Evolutionary conservation across 1,140 invertebrate species (phyloP), one percentile per base, ranked within the genome.

Genomic region (Ditylenchus dipsaci): DNA sequence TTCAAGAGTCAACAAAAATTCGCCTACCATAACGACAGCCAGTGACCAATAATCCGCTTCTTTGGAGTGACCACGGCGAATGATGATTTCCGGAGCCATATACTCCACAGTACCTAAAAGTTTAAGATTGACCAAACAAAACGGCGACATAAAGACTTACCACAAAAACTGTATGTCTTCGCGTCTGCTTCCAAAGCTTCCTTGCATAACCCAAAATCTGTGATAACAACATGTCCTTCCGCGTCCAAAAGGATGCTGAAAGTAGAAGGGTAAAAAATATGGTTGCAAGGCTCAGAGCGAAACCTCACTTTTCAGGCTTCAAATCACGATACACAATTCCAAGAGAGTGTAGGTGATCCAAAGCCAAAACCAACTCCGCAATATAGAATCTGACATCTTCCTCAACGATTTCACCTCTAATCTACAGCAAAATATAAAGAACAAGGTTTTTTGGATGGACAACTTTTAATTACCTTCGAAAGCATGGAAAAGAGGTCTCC

Each of bases 31-130:
- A 70, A 97, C 86, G 45, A 97, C 93, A 64, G 93, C 95, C 86
- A 97, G 95, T n/a, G 92, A 96, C 95, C 95, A 98, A 94, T 95
- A 98, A 85, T 98, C 95, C 38, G 95, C 95, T 56, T 93, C 92
- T 84, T 93, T 93, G 21, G 93, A 92, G 83, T 99, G 95, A 1
- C 95, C 95, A 86, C 93, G 93, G 15, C 95, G 87, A 85, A 95
- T 96, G 7, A 99, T 93, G 61, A 99, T 91, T 86, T 96, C 93
- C 0, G 93, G 93, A 3, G 92, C 93, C 93, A 96, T 96, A 83
- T 96, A 96, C 83, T 95, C 92, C 9, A 74, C 30, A 21, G 62
- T 74, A 1, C 58, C 58, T 60, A 38, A 38, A 38, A 38, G 11
- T 11, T 38, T 38, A 38, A 38, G 19, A 57, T 23, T 57, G 53